phyloP scores from a whole-genome alignment of 2,797 vertebrate species.

The Tenualosa thibaudeaui region DNA sequence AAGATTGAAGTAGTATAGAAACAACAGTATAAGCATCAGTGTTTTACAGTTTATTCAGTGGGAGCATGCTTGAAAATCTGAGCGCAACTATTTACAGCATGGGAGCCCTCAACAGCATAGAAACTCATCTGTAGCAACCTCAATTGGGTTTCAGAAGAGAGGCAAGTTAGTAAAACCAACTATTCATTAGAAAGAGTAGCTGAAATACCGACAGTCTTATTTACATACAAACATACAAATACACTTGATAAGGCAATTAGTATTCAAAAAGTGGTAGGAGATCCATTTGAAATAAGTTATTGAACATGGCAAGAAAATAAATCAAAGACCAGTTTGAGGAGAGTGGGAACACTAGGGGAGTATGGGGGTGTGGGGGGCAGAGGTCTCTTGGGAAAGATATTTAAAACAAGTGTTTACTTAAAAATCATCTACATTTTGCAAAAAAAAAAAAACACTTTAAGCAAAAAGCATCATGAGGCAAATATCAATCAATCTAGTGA shows the following conservation, averaged over 20 bases:
- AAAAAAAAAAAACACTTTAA: constrained; percentile 48
- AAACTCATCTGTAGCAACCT: constrained; percentile 65
- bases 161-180: constrained; percentile 49
- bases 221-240: constrained; percentile 57
- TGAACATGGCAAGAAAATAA: constrained; percentile 56
- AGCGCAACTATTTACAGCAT: constrained; percentile 75
- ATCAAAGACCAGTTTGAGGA: constrained; percentile 52
- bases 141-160: constrained; percentile 53
- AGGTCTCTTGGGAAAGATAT: constrained; percentile 44
- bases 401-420: constrained; percentile 41
- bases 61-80: constrained; percentile 65
- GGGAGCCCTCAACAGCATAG: constrained; percentile 58
- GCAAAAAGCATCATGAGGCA: constrained; percentile 61
- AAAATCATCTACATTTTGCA: constrained; percentile 32
- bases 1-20: constrained; percentile 61
- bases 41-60: constrained; percentile 58
- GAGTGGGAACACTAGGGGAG: constrained; percentile 41
- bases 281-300: constrained; percentile 76
- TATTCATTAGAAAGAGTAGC: constrained; percentile 19
- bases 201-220: constrained; percentile 54
- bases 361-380: constrained; percentile 29
- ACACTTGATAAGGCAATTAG: constrained; percentile 59
- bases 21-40: constrained; percentile 72
- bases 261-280: constrained; percentile 62
- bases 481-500: constrained; percentile 54